Evolutionary conservation across 1,140 invertebrate species (phyloP), one percentile per base, ranked within the genome.

Genomic region (Hyles vespertilio): DNA sequence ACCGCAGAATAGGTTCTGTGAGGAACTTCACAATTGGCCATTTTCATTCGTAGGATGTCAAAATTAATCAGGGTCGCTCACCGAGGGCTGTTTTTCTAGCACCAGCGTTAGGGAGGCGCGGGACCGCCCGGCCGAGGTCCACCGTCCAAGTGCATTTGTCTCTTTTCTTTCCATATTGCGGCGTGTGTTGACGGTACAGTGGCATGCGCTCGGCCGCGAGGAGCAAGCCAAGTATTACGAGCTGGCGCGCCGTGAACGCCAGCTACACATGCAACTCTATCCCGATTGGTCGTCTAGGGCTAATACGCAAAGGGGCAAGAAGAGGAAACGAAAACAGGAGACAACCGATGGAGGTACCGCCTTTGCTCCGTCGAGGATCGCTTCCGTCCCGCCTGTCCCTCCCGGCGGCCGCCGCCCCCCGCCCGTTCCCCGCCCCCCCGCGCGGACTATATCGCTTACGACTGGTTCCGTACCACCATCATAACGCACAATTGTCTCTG

Each of bases 161-260:
- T 88, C 82, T 90, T 89, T 89, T 89, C 69, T 90, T 89, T 89
- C 84, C 89, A 90, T 90, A 90, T 89, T 77, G 76, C 78, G 74
- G 76, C 72, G 83, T 71, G 65, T 74, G 69, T 22, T 22, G 22
- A 22, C 22, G 22, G 75, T 81, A 84, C 91, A 98, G 97, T 99
- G 98, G 98, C 98, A 99, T 93, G 96, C 96, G 88, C 93, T 99
- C 92, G 96, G 96, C 88, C 94, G 97, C 91, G 96, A 98, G 90
- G 98, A 99, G 92, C 98, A 99, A 92, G 96, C 97, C 89, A 99
- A 99, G 92, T 99, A 99, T 95, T 99, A 99, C 94, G 98, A 99
- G 91, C 94, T 98, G 94, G 98, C 98, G 77, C 93, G 96, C 87
- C 95, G 97, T 91, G 98, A 99, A 91, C 95, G 98, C 90, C 97